Conservation (phyloP, 92 coral and sea anemone species). For the Umimayanthus kanabou region DNA sequence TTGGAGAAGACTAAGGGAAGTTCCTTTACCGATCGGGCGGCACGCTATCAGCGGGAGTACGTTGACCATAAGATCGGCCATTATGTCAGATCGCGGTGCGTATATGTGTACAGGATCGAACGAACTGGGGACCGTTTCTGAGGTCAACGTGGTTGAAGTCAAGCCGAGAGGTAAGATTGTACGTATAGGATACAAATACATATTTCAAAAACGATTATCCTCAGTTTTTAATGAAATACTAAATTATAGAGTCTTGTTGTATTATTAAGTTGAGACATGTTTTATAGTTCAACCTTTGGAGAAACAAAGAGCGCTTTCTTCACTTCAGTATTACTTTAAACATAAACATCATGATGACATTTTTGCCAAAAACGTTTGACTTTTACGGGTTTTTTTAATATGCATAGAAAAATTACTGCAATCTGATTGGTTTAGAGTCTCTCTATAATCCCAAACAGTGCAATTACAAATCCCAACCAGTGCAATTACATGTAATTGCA, state of each 20-base stretch:
- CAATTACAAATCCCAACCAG: too few relatives aligned
- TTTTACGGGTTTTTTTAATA: too few relatives aligned
- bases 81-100: constrained; percentile 4
- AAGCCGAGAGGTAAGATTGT: not conserved
- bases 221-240: not conserved
- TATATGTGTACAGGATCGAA: constrained; percentile 6
- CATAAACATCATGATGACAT: not conserved
- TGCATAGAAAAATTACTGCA: too few relatives aligned
- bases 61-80: not conserved
- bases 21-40: not conserved
- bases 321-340: too few relatives aligned
- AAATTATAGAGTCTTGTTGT: too few relatives aligned
- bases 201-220: not conserved
- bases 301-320: not conserved
- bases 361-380: too few relatives aligned
- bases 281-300: too few relatives aligned
- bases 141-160: not conserved
- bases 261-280: too few relatives aligned
- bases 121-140: constrained; percentile 7
- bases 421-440: too few relatives aligned
- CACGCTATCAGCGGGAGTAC: not conserved
- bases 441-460: too few relatives aligned
- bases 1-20: not conserved
- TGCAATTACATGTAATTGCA: too few relatives aligned
- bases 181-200: not conserved